Percentiles rank a stretch among this genome's conserved stretches.
Conservation (phyloP, 1,140 invertebrate species). For the Orius laevigatus region DNA sequence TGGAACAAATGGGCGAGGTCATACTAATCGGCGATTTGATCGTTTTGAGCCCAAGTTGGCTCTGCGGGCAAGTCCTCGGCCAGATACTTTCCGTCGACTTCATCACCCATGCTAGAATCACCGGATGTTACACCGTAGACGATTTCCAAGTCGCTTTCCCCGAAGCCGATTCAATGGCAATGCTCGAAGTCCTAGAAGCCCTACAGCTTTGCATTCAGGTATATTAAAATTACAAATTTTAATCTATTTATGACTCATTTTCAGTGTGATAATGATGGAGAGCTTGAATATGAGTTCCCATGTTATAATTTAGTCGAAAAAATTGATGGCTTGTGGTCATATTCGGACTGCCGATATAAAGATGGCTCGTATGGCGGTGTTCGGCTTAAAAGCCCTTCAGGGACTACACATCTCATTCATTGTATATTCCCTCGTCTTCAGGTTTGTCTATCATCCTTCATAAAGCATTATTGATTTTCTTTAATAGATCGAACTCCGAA, state of each 20-base stretch:
- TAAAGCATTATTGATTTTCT: background rate
- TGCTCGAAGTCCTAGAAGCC: conserved; percentile 49
- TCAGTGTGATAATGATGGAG: conserved; percentile 54
- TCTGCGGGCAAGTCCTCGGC: conserved; percentile 53
- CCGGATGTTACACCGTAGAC: conserved; percentile 59
- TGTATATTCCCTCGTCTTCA: conserved; percentile 55
- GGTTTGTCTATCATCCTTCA: conserved; percentile 25
- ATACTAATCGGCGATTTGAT: conserved; percentile 39
- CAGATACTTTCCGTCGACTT: conserved; percentile 51
- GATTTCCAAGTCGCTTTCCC: conserved; percentile 63
- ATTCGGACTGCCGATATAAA: conserved; percentile 38
- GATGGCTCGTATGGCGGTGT: conserved; percentile 50
- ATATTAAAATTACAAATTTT: conserved; percentile 14
- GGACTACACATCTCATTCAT: conserved; percentile 40
- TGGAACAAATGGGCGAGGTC: conserved; percentile 50
- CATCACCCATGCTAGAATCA: conserved; percentile 43
- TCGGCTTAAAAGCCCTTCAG: conserved; percentile 37
- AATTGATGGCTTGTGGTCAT: conserved; percentile 55
- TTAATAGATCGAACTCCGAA: conserved; percentile 43
- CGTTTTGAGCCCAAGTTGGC: conserved; percentile 55
- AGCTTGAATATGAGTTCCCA: conserved; percentile 67
- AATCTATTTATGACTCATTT: conserved; percentile 12
- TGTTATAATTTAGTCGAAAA: conserved; percentile 59
- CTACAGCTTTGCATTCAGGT: conserved; percentile 53
- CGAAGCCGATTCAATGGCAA: conserved; percentile 52